These are phyloP conservation scores for Clitarchus hookeri DNA, from an alignment of 2,888 invertebrate genomes.

Conservation along the genomic window DNA sequence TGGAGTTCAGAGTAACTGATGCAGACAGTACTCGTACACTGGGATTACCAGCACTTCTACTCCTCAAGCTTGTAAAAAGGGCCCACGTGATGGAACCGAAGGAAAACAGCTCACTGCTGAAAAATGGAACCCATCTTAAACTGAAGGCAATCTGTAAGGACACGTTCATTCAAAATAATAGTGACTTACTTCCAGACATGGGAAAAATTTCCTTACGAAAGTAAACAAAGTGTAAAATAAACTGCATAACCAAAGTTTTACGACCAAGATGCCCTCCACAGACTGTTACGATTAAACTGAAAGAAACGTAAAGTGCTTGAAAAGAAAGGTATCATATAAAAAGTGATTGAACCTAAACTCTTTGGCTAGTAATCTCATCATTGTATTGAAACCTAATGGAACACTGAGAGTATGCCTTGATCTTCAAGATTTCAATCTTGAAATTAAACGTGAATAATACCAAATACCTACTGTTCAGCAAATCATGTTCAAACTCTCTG, in stretches of 20 bases:
- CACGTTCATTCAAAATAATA: constrained; percentile 15
- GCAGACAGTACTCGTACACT: neutral
- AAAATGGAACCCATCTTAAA: neutral
- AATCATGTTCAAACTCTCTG: neutral
- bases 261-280: neutral
- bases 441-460: neutral
- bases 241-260: neutral
- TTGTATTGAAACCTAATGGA: neutral
- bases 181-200: neutral
- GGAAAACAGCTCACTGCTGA: too few relatives aligned
- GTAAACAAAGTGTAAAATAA: neutral
- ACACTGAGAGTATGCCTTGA: neutral
- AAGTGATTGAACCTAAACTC: neutral
- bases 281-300: neutral
- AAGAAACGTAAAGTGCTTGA: neutral
- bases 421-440: neutral
- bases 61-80: neutral
- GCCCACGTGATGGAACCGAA: neutral
- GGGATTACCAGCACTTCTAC: neutral
- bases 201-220: constrained; percentile 22
- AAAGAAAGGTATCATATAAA: neutral
- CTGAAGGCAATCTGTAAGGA: neutral
- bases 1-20: constrained; percentile 5
- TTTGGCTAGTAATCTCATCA: neutral
- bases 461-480: neutral